Evolutionary conservation across 2,797 vertebrate species (phyloP).

Genomic region (Scolopax bukidnonensis): DNA sequence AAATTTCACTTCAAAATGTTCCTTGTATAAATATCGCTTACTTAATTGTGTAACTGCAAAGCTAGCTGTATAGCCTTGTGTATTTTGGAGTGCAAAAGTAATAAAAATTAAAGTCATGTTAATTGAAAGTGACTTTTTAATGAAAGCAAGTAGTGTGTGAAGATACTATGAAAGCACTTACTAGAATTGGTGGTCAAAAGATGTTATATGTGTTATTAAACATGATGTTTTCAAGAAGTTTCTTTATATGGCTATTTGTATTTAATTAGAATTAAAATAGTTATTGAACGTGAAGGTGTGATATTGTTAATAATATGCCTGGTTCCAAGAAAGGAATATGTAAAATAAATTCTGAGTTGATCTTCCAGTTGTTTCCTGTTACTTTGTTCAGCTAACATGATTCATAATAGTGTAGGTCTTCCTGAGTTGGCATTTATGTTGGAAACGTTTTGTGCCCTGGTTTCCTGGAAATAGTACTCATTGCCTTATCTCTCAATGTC

Average conservation of each 20-base stretch:
- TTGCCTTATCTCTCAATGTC: conserved; percentile 72
- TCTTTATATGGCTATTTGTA: neutral
- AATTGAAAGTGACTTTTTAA: neutral
- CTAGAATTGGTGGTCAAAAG: neutral
- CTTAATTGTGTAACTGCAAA: neutral
- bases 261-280: neutral
- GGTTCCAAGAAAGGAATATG: neutral
- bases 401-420: conserved; percentile 55
- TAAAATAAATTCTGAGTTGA: conserved; percentile 15
- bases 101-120: neutral
- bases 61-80: neutral
- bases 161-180: neutral
- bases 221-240: neutral
- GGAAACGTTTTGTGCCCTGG: conserved; percentile 48
- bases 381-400: conserved; percentile 15
- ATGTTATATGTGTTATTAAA: neutral
- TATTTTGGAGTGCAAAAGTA: neutral
- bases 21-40: neutral
- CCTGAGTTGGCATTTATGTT: conserved; percentile 56
- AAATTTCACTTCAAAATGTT: neutral
- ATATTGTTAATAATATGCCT: neutral
- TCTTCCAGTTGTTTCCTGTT: conserved; percentile 50
- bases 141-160: neutral
- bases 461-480: conserved; percentile 68
- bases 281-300: neutral